Evolutionary conservation across 1,140 invertebrate genomes (phyloP), one percentile per base, ranked within the genome.

Genomic region (Brachystomella parvula): DNA sequence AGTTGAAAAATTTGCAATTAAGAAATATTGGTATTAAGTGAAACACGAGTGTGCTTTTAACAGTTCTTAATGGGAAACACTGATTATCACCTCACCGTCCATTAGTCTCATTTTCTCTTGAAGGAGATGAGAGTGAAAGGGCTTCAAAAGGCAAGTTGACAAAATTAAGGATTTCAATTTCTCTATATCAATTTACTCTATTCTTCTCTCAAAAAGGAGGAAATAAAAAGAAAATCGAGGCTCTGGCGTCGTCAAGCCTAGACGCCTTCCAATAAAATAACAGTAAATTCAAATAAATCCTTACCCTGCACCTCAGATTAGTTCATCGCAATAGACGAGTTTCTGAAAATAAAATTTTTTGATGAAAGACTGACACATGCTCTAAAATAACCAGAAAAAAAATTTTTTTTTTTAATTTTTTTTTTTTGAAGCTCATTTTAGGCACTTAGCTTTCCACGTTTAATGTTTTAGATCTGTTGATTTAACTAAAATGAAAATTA

Each of bases 111-210:
- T 53, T 24, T 12, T 53, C 49, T 6, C 49, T 24, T 17, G 39
- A n/a, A 44, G 9, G 39, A 12, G 9, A 26, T 17, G 24, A 53
- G 24, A 24, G 49, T 53, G 49, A 53, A 53, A 53, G 49, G 49
- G 49, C 24, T 53, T 19, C 24, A 53, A 26, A n/a, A n/a, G n/a
- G n/a, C n/a, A 12, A 6, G 15, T 53, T 53, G 49, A 53, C 49
- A n/a, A n/a, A 53, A 53, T 53, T 53, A 53, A 53, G 15, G 24
- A 53, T 53, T 24, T 53, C 49, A 53, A 53, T 53, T 26, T 53
- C 24, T 24, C 9, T 53, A n/a, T 53, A 53, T 53, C 49, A 53
- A 53, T 15, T n/a, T n/a, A n/a, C n/a, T n/a, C n/a, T n/a, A n/a
- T 26, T 24, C 49, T 39, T 19, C 35, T 39, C 21, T 53, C 3